Conservation (phyloP, 2,797 vertebrate species). For the Lacerta bilineata region DNA sequence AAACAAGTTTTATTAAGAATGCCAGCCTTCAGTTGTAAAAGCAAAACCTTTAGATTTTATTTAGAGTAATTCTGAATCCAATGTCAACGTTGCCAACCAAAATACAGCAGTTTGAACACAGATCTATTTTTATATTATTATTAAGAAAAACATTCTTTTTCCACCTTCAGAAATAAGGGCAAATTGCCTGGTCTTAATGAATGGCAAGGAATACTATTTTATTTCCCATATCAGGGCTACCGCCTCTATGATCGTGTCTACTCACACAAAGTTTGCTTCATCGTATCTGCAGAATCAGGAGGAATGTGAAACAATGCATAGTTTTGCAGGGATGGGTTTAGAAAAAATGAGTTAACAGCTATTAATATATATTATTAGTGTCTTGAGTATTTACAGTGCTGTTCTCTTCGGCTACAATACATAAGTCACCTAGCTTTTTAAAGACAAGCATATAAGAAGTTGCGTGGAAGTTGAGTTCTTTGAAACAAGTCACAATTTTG, state of each 20-base stretch:
- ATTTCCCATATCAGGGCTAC: neutral
- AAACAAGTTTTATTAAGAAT: constrained; percentile 24
- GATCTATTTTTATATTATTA: neutral
- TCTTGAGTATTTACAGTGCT: constrained; percentile 14
- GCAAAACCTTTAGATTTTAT: constrained; percentile 2
- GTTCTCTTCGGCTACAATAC: constrained; percentile 4
- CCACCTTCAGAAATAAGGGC: constrained; percentile 29
- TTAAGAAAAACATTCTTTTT: neutral
- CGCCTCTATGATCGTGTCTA: neutral
- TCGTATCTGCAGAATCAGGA: neutral
- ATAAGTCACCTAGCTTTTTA: neutral
- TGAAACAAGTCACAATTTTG: constrained; percentile 7
- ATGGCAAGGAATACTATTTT: neutral
- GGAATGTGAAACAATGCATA: neutral
- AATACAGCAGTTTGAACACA: constrained; percentile 1
- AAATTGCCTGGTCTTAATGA: neutral
- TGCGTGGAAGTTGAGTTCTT: neutral
- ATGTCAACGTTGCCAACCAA: neutral
- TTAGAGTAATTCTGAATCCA: neutral
- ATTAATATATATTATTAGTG: constrained; percentile 20
- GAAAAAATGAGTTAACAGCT: neutral
- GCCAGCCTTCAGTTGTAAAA: neutral
- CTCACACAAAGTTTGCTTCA: neutral
- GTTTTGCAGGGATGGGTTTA: constrained; percentile 19
- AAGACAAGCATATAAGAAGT: neutral